Percentiles rank a stretch among this genome's conserved stretches.
Conservation (phyloP, 2,113 vertebrate genomes). For the Brachyistius frenatus region DNA sequence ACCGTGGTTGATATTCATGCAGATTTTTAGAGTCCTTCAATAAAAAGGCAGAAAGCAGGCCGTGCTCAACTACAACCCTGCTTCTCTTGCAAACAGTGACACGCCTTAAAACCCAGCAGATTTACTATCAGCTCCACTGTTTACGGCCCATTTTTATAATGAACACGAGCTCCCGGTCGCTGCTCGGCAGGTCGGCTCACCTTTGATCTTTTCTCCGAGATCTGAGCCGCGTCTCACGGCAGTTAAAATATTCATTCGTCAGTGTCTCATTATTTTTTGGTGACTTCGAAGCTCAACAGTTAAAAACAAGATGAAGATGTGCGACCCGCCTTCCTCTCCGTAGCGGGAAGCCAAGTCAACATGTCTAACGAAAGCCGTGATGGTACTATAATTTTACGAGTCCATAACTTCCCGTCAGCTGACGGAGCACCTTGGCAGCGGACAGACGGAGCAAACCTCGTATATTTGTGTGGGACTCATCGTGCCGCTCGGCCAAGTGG, state of each 20-base stretch:
- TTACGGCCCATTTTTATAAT: not conserved
- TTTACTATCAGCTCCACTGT: not conserved
- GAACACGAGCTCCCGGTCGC: not conserved
- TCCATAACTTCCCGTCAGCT: conserved; percentile 12
- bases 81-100: not conserved
- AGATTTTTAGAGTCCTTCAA: too few relatives aligned
- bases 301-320: conserved; percentile 32
- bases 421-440: conserved; percentile 16
- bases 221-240: too few relatives aligned
- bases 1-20: too few relatives aligned
- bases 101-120: not conserved
- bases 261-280: conserved; percentile 1
- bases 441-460: not conserved
- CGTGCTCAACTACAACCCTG: too few relatives aligned
- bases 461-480: conserved; percentile 3
- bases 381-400: conserved; percentile 43
- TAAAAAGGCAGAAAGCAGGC: too few relatives aligned
- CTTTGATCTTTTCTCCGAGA: too few relatives aligned
- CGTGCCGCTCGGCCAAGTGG: not conserved
- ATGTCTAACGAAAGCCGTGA: conserved; percentile 27
- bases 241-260: not conserved
- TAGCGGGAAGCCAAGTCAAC: conserved; percentile 16
- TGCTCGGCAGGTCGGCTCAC: not conserved
- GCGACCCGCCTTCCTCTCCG: not conserved
- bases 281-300: not conserved